Evolutionary conservation across 2,113 vertebrate species (phyloP).

Genomic region (Peucedramus taeniatus): DNA sequence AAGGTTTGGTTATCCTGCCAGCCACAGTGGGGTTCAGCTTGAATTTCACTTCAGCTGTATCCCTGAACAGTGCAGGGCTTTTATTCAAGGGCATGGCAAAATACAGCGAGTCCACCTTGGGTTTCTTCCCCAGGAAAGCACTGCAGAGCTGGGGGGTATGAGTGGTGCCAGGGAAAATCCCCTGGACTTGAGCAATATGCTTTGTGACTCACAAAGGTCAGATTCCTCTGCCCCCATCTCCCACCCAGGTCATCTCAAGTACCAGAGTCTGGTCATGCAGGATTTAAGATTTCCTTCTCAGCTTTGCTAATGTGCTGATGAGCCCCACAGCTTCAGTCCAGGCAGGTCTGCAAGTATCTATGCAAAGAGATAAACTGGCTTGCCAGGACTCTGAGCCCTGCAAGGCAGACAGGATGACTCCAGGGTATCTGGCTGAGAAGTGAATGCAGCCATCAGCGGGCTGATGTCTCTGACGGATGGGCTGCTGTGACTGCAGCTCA

Average conservation of each 20-base stretch:
- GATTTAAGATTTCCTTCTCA: neutral
- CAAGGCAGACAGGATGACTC: neutral
- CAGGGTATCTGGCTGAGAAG: neutral
- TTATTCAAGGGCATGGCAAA: neutral
- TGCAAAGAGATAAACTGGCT: neutral
- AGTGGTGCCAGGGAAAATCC: neutral
- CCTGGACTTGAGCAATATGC: accelerated
- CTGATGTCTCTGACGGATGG: neutral
- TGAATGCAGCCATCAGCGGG: neutral
- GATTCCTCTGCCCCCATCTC: neutral
- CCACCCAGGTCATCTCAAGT: neutral
- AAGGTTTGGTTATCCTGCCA: neutral
- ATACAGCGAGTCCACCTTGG: neutral
- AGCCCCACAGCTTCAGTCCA: neutral
- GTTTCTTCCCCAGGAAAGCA: neutral
- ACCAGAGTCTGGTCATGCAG: neutral
- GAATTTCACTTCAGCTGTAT: neutral
- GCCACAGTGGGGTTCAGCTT: neutral
- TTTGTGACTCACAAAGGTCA: neutral
- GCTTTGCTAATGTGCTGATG: neutral
- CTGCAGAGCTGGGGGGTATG: neutral
- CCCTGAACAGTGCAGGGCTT: neutral
- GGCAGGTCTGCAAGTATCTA: neutral
- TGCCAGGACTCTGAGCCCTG: neutral
- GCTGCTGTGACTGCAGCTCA: neutral